Evolutionary conservation across 2,113 vertebrate species (phyloP), one percentile per base, ranked within the genome.

Genomic region (Herpetotheres cachinnans): DNA sequence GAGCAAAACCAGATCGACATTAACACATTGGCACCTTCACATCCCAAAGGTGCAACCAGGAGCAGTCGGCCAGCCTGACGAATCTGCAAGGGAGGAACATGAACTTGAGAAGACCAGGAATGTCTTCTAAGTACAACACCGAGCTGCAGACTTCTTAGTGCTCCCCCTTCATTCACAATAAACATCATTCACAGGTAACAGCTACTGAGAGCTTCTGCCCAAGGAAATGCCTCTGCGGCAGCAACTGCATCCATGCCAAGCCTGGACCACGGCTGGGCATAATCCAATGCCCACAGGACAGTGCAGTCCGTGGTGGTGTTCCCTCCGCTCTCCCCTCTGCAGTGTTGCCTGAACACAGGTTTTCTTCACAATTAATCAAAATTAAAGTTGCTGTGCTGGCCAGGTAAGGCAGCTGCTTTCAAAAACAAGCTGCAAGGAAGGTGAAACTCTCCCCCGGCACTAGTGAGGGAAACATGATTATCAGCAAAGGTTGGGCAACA

Each of bases 261-360:
- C 52, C 34, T 15, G 84, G 36, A 11, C 38, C 63, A 26, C 4
- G 2, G 12, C 65, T 26, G 30, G 40, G n/a, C 58, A 36, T 5
- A 20, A n/a, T 3, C 44, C 44, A 42, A 1, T 3, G 3, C 42
- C 54, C 52, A 36, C 4, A 2, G n/a, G 34, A 46, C 0, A 2
- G 20, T 10, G 27, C 71, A n/a, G 50, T 11, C 42, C 55, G 14
- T 4, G 4, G 52, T 8, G 14, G 32, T 15, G 38, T 12, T 59
- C 50, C 50, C 26, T 78, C 26, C 4, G 3, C 59, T 42, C 38
- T 34, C 29, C n/a, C 34, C 40, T 67, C 59, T 52, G 29, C 67
- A 13, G n/a, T 3, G 5, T 19, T 73, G n/a, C 47, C 54, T 17
- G 24, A 34, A 32, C 46, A 15, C 25, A 5, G 21, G 19, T 62